phyloP scores from a whole-genome alignment of 2,797 vertebrate species.

The Channallabes apus region DNA sequence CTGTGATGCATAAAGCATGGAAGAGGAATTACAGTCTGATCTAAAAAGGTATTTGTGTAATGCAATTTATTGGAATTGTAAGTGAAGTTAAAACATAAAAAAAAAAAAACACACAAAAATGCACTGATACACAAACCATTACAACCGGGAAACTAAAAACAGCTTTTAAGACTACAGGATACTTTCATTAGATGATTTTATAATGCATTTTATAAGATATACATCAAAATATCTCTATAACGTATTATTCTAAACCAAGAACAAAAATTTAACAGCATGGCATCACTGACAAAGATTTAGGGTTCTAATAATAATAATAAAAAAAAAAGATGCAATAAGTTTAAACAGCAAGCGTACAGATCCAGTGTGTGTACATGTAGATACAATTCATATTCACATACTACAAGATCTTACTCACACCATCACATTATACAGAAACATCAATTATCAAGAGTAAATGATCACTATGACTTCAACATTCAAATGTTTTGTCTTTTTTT shows the following conservation, averaged over 20 bases:
- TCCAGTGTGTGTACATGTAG: neutral
- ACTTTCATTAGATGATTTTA: no score
- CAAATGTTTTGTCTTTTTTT: neutral
- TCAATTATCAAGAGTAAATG: neutral
- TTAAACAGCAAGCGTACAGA: neutral
- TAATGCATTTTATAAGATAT: neutral
- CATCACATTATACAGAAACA: neutral
- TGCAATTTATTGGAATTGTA: neutral
- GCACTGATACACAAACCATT: neutral
- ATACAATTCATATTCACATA: neutral
- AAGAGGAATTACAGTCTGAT: neutral
- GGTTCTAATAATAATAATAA: neutral
- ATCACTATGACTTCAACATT: neutral
- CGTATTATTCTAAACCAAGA: neutral
- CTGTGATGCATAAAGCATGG: accelerated
- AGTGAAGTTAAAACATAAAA: neutral
- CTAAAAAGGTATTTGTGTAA: neutral
- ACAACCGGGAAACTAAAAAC: neutral
- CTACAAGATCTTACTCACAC: neutral
- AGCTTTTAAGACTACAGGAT: neutral
- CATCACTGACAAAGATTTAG: neutral
- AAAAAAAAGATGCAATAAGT: neutral
- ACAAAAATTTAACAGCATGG: neutral
- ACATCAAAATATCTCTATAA: neutral
- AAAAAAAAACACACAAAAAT: neutral